phyloP scores from a whole-genome alignment of 2,797 vertebrate genomes.

The Hapalemur alaotrensis region DNA sequence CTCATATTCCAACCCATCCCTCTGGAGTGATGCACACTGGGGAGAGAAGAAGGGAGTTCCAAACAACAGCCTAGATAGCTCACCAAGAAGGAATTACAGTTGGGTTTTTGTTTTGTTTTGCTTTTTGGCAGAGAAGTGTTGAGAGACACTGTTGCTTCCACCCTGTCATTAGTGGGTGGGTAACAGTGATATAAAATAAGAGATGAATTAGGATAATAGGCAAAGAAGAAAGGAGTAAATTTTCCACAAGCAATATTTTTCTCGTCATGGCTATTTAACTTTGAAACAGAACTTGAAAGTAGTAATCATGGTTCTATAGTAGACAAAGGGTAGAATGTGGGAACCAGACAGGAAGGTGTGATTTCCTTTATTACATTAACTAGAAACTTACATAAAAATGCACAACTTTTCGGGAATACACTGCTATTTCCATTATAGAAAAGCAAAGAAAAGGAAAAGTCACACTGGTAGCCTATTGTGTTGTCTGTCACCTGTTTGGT shows the following conservation, averaged over 20 bases:
- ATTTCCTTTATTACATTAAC: constrained; percentile 40
- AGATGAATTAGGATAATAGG: constrained; percentile 72
- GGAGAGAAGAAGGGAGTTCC: constrained; percentile 40
- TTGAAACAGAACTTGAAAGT: constrained; percentile 70
- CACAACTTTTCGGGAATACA: constrained; percentile 19
- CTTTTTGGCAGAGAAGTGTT: constrained; percentile 71
- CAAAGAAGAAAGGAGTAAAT: constrained; percentile 56
- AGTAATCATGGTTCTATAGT: constrained; percentile 32
- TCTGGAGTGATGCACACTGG: constrained; percentile 53
- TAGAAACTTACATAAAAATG: constrained; percentile 30
- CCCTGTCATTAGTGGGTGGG: constrained; percentile 82
- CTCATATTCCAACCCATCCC: constrained; percentile 47
- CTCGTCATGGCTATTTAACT: constrained; percentile 73
- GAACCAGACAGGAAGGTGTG: constrained; percentile 55
- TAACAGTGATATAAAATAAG: constrained; percentile 64
- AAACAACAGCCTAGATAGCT: constrained; percentile 63
- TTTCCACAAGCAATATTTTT: constrained; percentile 77
- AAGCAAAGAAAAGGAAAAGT: constrained; percentile 28
- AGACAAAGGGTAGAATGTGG: constrained; percentile 57
- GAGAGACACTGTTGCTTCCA: constrained; percentile 71
- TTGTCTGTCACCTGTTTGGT: neutral
- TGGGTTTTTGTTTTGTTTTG: neutral
- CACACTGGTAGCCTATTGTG: neutral
- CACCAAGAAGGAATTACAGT: constrained; percentile 67
- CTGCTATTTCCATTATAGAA: neutral